Evolutionary conservation across 2,113 vertebrate genomes (phyloP), one percentile per base, ranked within the genome.

Genomic region (Struthio camelus): DNA sequence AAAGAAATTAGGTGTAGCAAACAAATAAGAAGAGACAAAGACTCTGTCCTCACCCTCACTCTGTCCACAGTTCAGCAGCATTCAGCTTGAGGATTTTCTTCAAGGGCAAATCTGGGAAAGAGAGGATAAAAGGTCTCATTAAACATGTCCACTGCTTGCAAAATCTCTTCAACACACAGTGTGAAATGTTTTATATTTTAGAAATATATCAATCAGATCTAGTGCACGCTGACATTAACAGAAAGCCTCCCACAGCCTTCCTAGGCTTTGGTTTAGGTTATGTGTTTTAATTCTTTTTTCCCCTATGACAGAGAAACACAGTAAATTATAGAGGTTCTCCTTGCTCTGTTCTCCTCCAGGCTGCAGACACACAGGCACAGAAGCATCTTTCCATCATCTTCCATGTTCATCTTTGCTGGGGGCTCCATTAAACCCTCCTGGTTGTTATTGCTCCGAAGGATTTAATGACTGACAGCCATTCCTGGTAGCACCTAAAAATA

Each of bases 261-360:
- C 58, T n/a, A 54, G 89, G 88, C 89, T 96, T 96, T 94, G 75
- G 95, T 87, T 89, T 91, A 96, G 81, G 94, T 91, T 94, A 79
- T 70, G 44, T 66, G 71, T 91, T 97, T 96, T 94, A 95, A 93
- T 93, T 89, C 88, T 85, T 87, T 94, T 93, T 90, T 42, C 17
- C 54, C 54, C 34, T 94, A 82, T 81, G 94, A 92, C 75, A 93
- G 85, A 96, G 85, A 88, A 93, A 83, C 24, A 65, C 76, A 89
- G 91, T 94, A 94, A 95, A 94, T 93, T 95, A 94, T 46, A 95
- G 85, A 96, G 78, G 81, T 94, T 95, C 89, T 95, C 46, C 92
- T 91, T 83, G 79, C 93, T 94, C 93, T 95, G 77, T 86, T 92
- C 81, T 81, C 67, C 64, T 95, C 89, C 53, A 87, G 89, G 75